These are phyloP conservation scores for Scaptomyza caliginosa DNA, from an alignment of 2,888 invertebrate genomes.

Conservation along the genomic window DNA sequence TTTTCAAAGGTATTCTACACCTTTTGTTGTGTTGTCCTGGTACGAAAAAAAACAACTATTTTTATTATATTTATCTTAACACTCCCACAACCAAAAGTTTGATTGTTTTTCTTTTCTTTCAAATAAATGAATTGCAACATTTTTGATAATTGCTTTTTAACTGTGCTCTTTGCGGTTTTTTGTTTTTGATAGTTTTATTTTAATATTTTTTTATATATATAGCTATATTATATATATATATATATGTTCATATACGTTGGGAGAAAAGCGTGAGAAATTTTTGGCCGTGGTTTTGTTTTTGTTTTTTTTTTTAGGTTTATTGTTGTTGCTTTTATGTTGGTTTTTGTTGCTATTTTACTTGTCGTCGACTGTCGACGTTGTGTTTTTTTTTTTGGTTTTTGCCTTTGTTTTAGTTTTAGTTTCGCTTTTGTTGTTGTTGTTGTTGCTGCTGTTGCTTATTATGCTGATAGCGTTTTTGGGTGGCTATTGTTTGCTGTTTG, in stretches of 20 bases:
- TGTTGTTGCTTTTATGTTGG: constrained; percentile 43
- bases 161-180: constrained; percentile 29
- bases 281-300: constrained; percentile 76
- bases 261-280: constrained; percentile 80
- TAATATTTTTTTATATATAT: constrained; percentile 2
- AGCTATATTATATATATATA: constrained; percentile 3
- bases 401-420: constrained; percentile 61
- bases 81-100: too few relatives aligned
- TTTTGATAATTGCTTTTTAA: constrained; percentile 19
- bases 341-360: constrained; percentile 57
- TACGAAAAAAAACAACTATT: too few relatives aligned
- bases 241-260: constrained; percentile 23
- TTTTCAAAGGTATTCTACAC: too few relatives aligned
- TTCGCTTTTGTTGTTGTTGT: constrained; percentile 38
- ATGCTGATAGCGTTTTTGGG: constrained; percentile 75
- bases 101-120: constrained; percentile 10
- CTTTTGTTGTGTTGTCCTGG: too few relatives aligned
- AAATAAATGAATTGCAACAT: constrained; percentile 39
- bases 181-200: constrained; percentile 16
- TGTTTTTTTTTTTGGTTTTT: constrained; percentile 49
- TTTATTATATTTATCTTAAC: too few relatives aligned
- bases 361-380: constrained; percentile 45
- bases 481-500: constrained; percentile 58
- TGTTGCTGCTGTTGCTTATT: constrained; percentile 52
- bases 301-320: constrained; percentile 29